Evolutionary conservation across 2,888 invertebrate species (phyloP), one percentile per base, ranked within the genome.

Genomic region (Eristalis tenax): DNA sequence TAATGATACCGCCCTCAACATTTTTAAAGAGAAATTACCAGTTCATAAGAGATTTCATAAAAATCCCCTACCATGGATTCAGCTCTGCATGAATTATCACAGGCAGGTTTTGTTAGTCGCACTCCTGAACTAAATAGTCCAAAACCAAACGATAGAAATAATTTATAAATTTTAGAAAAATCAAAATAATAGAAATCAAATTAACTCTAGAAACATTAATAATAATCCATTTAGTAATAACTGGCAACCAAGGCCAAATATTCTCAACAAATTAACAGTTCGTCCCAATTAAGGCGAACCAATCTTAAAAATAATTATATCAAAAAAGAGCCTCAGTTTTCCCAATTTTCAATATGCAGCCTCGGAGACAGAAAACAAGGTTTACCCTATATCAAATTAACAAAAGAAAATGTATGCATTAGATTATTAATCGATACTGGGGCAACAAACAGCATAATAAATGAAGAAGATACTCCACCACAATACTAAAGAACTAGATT

Each of bases 391-490:
- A 40, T 22, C 43, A 61, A 13, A 63, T 15, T 71, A 71, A 61
- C 40, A 61, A 61, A 63, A 61, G 32, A 35, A 23, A 56, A 38
- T 22, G 26, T 23, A 59, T 13, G 23, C 22, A 32, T 70, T 59
- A 28, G 59, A 59, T 38, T 59, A 1, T n/a, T 28, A 32, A 50
- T 74, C 18, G 61, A 65, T 50, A 32, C 65, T 15, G 32, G 50
- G 22, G 50, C 63, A 18, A 75, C 40, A 32, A 57, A 59, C 65
- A 75, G 74, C n/a, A n/a, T n/a, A n/a, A n/a, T n/a, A n/a, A n/a
- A n/a, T n/a, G n/a, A n/a, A n/a, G n/a, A n/a, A n/a, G n/a, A n/a
- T n/a, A n/a, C n/a, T n/a, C n/a, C n/a, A n/a, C n/a, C n/a, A n/a
- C n/a, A n/a, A n/a, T n/a, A 74, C 32, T 1, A 11, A 40, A 40